A percentile compares a stretch with the other conserved stretches of the same genome.
Evolutionary conservation across 2,888 invertebrate species (phyloP).

Genomic region (Antitype chi): DNA sequence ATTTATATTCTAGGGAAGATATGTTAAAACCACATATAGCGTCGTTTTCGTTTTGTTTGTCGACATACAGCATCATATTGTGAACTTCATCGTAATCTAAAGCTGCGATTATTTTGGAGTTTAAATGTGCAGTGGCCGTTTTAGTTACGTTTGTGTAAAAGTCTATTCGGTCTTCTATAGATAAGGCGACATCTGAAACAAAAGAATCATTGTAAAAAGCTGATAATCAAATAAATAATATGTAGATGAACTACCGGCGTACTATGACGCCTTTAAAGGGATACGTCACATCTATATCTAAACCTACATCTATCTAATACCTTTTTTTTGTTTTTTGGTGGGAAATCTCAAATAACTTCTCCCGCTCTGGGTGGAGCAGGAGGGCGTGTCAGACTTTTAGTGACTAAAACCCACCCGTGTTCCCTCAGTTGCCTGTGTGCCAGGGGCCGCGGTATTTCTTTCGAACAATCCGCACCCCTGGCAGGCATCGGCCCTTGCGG

Average conservation of each 20-base stretch:
- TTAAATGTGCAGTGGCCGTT: background rate
- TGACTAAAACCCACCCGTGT: too few relatives aligned
- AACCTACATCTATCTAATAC: too few relatives aligned
- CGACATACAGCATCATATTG: background rate
- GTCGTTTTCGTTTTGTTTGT: background rate
- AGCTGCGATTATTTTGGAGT: background rate
- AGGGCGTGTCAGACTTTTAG: too few relatives aligned
- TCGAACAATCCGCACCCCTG: too few relatives aligned
- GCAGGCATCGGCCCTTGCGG: too few relatives aligned
- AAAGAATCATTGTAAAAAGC: background rate
- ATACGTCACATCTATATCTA: background rate
- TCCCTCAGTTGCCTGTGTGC: too few relatives aligned
- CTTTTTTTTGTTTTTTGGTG: too few relatives aligned
- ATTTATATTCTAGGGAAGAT: background rate
- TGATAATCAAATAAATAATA: background rate
- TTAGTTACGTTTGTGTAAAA: background rate
- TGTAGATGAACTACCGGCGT: too few relatives aligned
- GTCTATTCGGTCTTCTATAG: background rate
- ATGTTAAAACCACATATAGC: background rate
- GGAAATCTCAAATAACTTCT: too few relatives aligned
- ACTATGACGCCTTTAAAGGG: too few relatives aligned
- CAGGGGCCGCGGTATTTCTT: too few relatives aligned
- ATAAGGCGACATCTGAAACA: background rate
- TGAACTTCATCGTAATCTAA: conserved; percentile 3
- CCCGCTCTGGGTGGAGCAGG: too few relatives aligned